Conservation (phyloP, 2,113 vertebrate species). For the Corythornis madagascariensis region DNA sequence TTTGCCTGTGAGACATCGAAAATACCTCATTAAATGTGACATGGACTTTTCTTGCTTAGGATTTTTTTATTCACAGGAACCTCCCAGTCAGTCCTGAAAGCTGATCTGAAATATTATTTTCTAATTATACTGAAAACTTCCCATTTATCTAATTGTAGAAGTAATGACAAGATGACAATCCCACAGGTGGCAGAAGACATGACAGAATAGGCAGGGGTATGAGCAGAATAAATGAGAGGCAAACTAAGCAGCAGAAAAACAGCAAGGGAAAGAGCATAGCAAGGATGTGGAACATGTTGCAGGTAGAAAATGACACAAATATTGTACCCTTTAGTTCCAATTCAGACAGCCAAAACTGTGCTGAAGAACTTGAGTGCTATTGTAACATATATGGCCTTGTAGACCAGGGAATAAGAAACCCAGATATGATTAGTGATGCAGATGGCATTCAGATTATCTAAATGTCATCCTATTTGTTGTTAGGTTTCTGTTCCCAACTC, state of each 20-base stretch:
- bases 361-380: neutral
- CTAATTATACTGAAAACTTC: neutral
- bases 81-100: neutral
- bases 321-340: neutral
- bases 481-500: neutral
- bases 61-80: neutral
- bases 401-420: neutral
- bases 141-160: neutral
- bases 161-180: neutral
- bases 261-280: neutral
- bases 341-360: neutral
- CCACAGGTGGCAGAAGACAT: neutral
- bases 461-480: neutral
- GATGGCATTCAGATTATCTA: neutral
- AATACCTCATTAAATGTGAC: neutral
- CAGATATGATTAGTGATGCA: neutral
- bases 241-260: neutral
- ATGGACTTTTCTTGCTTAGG: neutral
- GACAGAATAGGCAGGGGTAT: neutral
- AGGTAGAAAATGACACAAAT: neutral
- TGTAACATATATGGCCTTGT: neutral
- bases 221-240: neutral
- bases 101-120: neutral
- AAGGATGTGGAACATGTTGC: neutral
- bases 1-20: neutral